A percentile compares a stretch with the other conserved stretches of the same genome.
Evolutionary conservation across 2,113 vertebrate species (phyloP).

Genomic region (Rhinolophus ferrumequinum): DNA sequence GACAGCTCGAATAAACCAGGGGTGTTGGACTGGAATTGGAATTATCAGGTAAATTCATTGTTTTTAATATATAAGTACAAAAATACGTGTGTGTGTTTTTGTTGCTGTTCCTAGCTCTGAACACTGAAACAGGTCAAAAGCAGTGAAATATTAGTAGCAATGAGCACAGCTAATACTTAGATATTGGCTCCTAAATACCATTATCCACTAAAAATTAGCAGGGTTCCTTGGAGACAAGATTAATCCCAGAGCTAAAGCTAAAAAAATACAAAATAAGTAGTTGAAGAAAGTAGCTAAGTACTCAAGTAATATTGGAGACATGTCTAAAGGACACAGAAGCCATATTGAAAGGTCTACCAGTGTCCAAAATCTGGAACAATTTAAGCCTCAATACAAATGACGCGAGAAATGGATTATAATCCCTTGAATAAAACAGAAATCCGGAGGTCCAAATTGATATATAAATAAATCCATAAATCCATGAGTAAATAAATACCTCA

Average conservation of each 20-base stretch:
- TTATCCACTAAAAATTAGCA: not conserved
- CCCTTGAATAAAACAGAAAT: not conserved
- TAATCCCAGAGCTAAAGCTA: not conserved
- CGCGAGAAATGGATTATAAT: not conserved
- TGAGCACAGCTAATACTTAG: not conserved
- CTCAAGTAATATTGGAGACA: not conserved
- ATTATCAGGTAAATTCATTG: not conserved
- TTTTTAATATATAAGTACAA: not conserved
- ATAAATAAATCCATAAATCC: not conserved
- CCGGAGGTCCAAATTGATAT: not conserved
- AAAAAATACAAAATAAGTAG: not conserved
- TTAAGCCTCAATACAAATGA: not conserved
- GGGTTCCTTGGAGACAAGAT: not conserved
- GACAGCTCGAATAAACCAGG: not conserved
- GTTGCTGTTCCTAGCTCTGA: not conserved
- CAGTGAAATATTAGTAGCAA: not conserved
- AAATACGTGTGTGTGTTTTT: not conserved
- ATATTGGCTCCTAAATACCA: slow-evolving; percentile 7
- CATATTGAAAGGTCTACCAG: not conserved
- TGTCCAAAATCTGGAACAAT: not conserved
- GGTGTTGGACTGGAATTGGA: not conserved
- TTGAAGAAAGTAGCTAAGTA: not conserved
- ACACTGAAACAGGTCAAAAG: not conserved
- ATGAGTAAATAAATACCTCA: not conserved
- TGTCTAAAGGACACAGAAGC: not conserved